Base-by-base conservation (phyloP, 2,797 vertebrate species). In the Clarias pachynema region DNA sequence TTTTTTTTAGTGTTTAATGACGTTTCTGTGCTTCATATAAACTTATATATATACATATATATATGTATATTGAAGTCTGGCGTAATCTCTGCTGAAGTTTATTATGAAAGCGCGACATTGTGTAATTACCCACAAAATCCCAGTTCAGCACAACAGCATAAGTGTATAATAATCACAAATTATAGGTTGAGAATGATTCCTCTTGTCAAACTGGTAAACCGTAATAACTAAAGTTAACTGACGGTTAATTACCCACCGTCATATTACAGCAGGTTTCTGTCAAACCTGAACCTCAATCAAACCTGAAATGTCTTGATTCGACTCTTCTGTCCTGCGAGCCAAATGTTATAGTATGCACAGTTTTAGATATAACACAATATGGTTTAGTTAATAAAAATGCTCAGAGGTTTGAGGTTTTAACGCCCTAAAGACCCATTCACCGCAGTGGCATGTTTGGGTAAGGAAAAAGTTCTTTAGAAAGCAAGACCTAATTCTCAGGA, bases 381-480 rank as follows among this genome's bases (percentile, higher is more conserved):
- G 26, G 3, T 26, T 56, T 4, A 56, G 5, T 9, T 31, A 0
- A 57, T 1, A 8, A 29, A 16, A 16, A 20, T 59, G 56, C 1
- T 77, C 34, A 31, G 53, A 57, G 73, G 5, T 34, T 57, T 57
- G 9, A 73, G 37, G 5, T 40, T 49, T 15, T 53, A 22, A 22
- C 53, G 5, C 26, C 1, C 8, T 12, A 0, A 60, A 60, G 20
- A 10, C 1, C 20, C 2, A 78, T 60, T 78, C 29, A 78, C 4
- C 5, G 6, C 18, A 3, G 29, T 14, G 34, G 0, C 31, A 24
- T 2, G 0, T 0, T 15, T 72, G 0, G 4, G 9, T 14, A 7
- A 34, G 57, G 26, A 24, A 3, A 37, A 79, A 10, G 22, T 79
- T 60, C 57, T 16, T 22, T 57, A 79, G 75, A 79, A 79, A 59